A percentile compares a stretch with the other conserved stretches of the same genome.
Conservation (phyloP, 2,113 vertebrate genomes). For the Chaetorhynchus papuensis region DNA sequence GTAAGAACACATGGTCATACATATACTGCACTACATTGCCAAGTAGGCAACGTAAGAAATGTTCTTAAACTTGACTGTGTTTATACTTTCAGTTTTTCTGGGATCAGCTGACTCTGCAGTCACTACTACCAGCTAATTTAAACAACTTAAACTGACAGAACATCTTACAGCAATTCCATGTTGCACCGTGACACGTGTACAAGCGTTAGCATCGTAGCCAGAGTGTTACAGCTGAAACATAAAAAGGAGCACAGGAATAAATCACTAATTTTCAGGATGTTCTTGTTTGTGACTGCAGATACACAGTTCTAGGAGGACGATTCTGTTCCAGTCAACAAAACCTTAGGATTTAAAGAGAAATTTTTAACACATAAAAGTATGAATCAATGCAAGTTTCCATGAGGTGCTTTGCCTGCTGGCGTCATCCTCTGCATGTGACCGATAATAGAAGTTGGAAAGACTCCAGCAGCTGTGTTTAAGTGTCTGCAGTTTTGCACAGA, state of each 20-base stretch:
- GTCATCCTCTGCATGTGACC: not conserved
- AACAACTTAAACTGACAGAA: constrained; percentile 1
- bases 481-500: not conserved
- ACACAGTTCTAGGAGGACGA: not conserved
- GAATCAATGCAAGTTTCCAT: not conserved
- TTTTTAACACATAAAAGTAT: not conserved
- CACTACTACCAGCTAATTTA: constrained; percentile 6
- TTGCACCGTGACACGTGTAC: not conserved
- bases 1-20: not conserved
- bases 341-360: not conserved
- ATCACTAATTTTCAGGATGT: not conserved
- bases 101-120: not conserved
- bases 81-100: not conserved
- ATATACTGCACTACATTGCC: not conserved
- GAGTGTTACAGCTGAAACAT: not conserved
- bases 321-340: not conserved
- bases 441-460: not conserved
- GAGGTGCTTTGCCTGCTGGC: not conserved
- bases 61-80: not conserved
- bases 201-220: not conserved
- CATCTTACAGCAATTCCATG: not conserved
- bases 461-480: constrained; percentile 8
- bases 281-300: not conserved
- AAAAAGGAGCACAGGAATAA: constrained; percentile 19
- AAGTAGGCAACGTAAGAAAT: not conserved